Evolutionary conservation across 2,113 vertebrate genomes (phyloP), one percentile per base, ranked within the genome.

Genomic region (Saccopteryx leptura): DNA sequence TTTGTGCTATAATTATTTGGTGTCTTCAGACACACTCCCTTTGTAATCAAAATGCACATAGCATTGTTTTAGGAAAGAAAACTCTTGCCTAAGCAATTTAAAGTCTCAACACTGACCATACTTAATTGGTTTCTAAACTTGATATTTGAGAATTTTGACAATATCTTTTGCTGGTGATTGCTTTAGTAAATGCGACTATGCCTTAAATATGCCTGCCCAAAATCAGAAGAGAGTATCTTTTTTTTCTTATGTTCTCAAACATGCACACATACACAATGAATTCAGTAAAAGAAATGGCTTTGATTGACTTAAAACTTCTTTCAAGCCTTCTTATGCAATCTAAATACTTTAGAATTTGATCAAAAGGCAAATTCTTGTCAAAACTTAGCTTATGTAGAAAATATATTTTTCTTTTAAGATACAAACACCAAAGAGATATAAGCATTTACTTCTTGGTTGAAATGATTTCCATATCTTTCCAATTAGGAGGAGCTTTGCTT

Each of bases 231-330:
- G 7, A 50, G n/a, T 33, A 58, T 84, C 23, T 9, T 78, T 85
- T 80, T 39, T 90, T 71, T 52, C 15, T 61, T 82, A 31, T 39
- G n/a, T 72, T 79, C 48, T 82, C 28, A 79, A 23, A 75, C 0
- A 68, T 3, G 85, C 79, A 88, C 78, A 15, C 60, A 95, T 56
- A 91, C n/a, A 97, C 71, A 89, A 95, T 65, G 24, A 86, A 50
- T 80, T 89, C 93, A 93, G 93, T 80, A 87, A 97, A 97, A 88
- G 63, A 91, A 80, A 69, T 5, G 61, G 80, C 24, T 89, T 93
- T 96, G 91, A 93, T 58, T 92, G 93, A 96, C 90, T 86, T 92
- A 96, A 96, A 97, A 78, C 60, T 48, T 95, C 54, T 60, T 96
- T 95, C 12, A 58, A 85, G 14, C 7, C 76, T 97, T 98, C 88